Evolutionary conservation across 2,888 invertebrate genomes (phyloP).

Genomic region (Sialis fuliginosa): DNA sequence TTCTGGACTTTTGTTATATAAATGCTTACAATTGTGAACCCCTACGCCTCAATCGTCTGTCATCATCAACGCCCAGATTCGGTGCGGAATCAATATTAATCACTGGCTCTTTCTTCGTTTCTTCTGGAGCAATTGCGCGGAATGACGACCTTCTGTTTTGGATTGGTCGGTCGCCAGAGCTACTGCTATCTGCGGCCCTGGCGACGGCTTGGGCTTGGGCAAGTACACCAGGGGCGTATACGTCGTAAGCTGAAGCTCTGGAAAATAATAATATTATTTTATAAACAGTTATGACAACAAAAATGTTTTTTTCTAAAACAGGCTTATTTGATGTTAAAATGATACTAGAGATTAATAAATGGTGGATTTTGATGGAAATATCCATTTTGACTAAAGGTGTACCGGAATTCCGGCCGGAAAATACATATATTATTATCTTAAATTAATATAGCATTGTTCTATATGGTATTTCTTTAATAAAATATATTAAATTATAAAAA

Average conservation of each 20-base stretch:
- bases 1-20: too few species aligned
- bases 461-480: too few species aligned
- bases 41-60: slow-evolving; percentile 53
- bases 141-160: slow-evolving; percentile 33
- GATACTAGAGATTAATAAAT: too few species aligned
- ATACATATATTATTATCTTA: too few species aligned
- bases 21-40: slow-evolving; percentile 67
- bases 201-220: slow-evolving; percentile 22
- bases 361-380: too few species aligned
- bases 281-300: background rate
- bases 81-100: slow-evolving; percentile 33
- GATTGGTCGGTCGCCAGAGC: slow-evolving; percentile 5
- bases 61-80: slow-evolving; percentile 45
- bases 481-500: too few species aligned
- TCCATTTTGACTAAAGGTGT: too few species aligned
- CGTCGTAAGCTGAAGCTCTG: slow-evolving; percentile 70
- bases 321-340: too few species aligned
- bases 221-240: slow-evolving; percentile 47
- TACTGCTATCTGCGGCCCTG: slow-evolving; percentile 8
- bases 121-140: slow-evolving; percentile 35
- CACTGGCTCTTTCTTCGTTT: slow-evolving; percentile 32
- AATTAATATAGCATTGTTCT: too few species aligned
- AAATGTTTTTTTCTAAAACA: too few species aligned
- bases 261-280: background rate
- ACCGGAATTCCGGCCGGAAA: too few species aligned